Evolutionary conservation across 2,113 vertebrate genomes (phyloP).

Genomic region (Campylomormyrus numenius): DNA sequence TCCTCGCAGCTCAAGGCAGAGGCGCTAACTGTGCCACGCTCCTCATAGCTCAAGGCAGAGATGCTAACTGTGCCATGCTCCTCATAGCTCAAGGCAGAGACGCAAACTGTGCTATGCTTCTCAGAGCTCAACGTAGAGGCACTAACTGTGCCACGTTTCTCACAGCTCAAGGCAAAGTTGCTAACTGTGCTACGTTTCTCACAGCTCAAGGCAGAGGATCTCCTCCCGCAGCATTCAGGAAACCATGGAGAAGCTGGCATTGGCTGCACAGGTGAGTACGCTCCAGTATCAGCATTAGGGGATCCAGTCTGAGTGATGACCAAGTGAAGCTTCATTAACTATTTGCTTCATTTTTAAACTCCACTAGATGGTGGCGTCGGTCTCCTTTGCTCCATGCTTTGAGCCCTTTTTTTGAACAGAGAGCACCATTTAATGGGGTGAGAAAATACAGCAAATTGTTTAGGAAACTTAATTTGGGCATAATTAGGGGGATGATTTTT

Average conservation of each 20-base stretch:
- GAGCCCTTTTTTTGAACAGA: background rate
- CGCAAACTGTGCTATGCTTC: background rate
- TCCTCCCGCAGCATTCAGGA: constrained; percentile 71
- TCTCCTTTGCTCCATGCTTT: background rate
- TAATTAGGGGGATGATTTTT: background rate
- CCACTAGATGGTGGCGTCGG: background rate
- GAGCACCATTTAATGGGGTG: background rate
- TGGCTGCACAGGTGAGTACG: constrained; percentile 71
- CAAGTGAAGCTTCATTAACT: background rate
- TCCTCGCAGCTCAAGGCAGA: constrained; percentile 63
- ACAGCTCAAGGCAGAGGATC: constrained; percentile 70
- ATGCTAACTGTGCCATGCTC: constrained; percentile 38
- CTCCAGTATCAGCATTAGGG: background rate
- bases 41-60: constrained; percentile 52
- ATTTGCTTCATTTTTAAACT: background rate
- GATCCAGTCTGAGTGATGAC: background rate
- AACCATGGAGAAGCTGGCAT: constrained; percentile 78
- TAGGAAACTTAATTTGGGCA: background rate
- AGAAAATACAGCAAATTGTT: background rate
- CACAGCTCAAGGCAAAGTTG: constrained; percentile 58
- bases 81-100: background rate
- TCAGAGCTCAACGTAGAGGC: background rate
- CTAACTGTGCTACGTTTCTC: background rate
- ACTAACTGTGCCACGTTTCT: background rate
- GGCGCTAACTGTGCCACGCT: constrained; percentile 20